Evolutionary conservation across 2,888 invertebrate species (phyloP).

Genomic region (Cheilosia impressa): DNA sequence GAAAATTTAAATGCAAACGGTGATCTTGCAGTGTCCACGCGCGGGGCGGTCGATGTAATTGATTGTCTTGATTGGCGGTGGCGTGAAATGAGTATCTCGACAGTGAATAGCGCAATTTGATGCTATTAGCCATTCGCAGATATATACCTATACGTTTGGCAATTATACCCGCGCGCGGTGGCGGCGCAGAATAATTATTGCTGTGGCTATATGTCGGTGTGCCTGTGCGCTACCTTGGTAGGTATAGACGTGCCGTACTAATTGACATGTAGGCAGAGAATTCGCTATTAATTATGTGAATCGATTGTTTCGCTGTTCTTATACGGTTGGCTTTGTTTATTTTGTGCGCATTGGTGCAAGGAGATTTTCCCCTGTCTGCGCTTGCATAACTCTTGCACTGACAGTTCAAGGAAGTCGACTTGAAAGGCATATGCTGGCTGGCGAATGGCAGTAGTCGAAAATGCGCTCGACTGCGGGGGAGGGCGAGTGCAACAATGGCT

Average conservation of each 20-base stretch:
- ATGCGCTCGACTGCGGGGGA: slow-evolving; percentile 9
- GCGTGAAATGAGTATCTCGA: slow-evolving; percentile 63
- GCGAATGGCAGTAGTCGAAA: not conserved
- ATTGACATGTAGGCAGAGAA: slow-evolving; percentile 72
- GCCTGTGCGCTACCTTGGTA: not conserved
- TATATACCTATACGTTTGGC: slow-evolving; percentile 29
- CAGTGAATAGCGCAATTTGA: slow-evolving; percentile 66
- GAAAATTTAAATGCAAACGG: slow-evolving; percentile 38
- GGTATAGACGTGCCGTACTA: slow-evolving; percentile 51
- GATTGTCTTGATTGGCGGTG: slow-evolving; percentile 66
- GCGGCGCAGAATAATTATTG: slow-evolving; percentile 24
- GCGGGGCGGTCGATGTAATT: slow-evolving; percentile 55
- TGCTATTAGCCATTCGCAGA: slow-evolving; percentile 67
- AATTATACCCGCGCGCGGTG: slow-evolving; percentile 33
- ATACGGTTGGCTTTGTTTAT: slow-evolving; percentile 41
- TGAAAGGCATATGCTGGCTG: slow-evolving; percentile 7
- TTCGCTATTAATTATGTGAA: slow-evolving; percentile 71
- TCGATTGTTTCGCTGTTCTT: slow-evolving; percentile 64
- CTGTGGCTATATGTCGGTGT: not conserved
- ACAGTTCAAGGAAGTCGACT: slow-evolving; percentile 62
- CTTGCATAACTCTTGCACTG: slow-evolving; percentile 55
- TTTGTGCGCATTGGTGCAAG: slow-evolving; percentile 23
- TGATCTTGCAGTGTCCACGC: slow-evolving; percentile 12
- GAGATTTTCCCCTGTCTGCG: slow-evolving; percentile 25
- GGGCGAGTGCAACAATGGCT: slow-evolving; percentile 21